Base-by-base conservation (phyloP, 1,140 invertebrate genomes). In the Euschistus heros region DNA sequence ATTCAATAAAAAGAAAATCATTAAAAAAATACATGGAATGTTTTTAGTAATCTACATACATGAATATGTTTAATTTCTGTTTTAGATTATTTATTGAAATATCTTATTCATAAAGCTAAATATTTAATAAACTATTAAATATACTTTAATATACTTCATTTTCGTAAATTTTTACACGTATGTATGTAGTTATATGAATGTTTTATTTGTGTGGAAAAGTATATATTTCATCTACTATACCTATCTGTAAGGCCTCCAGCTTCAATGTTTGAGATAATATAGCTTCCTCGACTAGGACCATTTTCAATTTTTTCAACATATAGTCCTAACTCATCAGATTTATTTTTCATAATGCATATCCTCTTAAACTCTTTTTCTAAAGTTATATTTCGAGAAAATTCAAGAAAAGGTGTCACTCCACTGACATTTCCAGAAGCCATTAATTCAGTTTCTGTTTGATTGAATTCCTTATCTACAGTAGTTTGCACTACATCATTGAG, bases 231-330 rank as follows among this genome's bases (percentile, higher is more conserved):
- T 52, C 63, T 52, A 66, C 22, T 26, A 65, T 69, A 84, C 82
- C 78, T 83, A 66, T 80, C 72, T n/a, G 81, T 80, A 27, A 80
- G 76, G 54, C 82, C 81, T 61, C 75, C 77, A 65, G 78, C 76
- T 62, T 80, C 77, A 62, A 85, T 80, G 61, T 79, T 78, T 3
- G 82, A 80, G 59, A 86, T 82, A 67, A 82, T 77, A 70, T 83
- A 85, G 37, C 79, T 78, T 47, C 76, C 76, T 50, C 76, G 76
- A 46, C 75, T 75, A 52, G 75, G 74, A 20, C 74, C 71, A 54
- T 76, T 77, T 44, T 76, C 77, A 60, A 80, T 79, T 26, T 78
- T 79, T 20, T 79, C 80, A 55, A 85, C 83, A 69, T 80, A 79
- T 17, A 85, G 76, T 13, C 83, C 84, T 18, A 84, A 70, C 62